A percentile compares a stretch with the other conserved stretches of the same genome.
Evolutionary conservation across 1,140 invertebrate species (phyloP).

Genomic region (Tribolium castaneum): DNA sequence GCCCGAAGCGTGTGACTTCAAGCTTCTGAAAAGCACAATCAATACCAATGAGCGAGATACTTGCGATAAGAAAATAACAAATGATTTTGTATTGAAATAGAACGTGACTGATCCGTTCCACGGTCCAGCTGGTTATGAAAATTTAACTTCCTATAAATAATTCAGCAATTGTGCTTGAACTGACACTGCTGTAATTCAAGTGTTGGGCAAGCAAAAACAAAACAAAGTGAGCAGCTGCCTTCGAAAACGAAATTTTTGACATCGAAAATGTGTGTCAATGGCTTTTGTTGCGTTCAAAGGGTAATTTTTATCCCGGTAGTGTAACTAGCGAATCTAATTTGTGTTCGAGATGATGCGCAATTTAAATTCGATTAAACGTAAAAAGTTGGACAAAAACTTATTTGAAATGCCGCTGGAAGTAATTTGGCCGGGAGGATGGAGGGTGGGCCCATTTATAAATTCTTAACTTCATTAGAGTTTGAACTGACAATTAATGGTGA

Average conservation of each 20-base stretch:
- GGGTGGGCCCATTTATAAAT: slow-evolving; percentile 9
- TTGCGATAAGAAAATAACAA: slow-evolving; percentile 14
- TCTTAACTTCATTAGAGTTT: slow-evolving; percentile 22
- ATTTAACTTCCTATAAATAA: not conserved
- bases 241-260: not conserved
- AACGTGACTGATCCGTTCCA: not conserved
- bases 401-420: not conserved
- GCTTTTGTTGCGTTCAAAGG: not conserved
- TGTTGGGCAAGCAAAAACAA: not conserved
- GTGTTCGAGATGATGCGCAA: not conserved
- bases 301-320: not conserved
- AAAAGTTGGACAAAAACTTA: slow-evolving; percentile 9
- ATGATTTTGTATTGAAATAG: slow-evolving; percentile 3
- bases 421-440: not conserved
- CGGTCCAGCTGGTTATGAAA: not conserved
- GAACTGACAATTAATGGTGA: slow-evolving; percentile 13
- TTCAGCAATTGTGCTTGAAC: not conserved
- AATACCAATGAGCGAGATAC: slow-evolving; percentile 6
- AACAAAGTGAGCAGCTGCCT: not conserved
- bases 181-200: not conserved
- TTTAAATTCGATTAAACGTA: slow-evolving; percentile 6
- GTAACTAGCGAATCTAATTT: not conserved
- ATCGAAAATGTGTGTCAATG: not conserved
- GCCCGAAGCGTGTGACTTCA: slow-evolving; percentile 1
- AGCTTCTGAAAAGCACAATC: slow-evolving; percentile 4